Evolutionary conservation across 2,888 invertebrate genomes (phyloP), one percentile per base, ranked within the genome.

Genomic region (Mechanitis mazaeus): DNA sequence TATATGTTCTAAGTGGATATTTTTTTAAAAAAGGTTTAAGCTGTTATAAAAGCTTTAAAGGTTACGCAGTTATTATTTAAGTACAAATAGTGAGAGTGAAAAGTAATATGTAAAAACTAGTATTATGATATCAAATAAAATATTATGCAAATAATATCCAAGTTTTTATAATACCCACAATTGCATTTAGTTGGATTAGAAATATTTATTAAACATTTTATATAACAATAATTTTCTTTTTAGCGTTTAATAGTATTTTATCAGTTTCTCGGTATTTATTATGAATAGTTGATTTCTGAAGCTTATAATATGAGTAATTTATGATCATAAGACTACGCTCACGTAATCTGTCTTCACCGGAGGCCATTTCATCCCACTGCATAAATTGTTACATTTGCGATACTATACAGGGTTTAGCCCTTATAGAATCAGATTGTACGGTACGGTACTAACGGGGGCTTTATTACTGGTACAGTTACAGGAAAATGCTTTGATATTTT

Each of bases 261-360:
- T 50, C 11, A 31, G 31, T 50, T 50, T 50, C 20, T 28, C 31
- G 3, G 31, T 50, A 31, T 55, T 55, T 28, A 60, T n/a, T 33
- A 55, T 58, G 60, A 64, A 62, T 62, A 60, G 54, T 58, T 54
- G 46, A 60, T 60, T 54, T 63, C 60, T 54, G 50, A 64, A 75
- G 76, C 74, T 75, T 77, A 76, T 76, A 77, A 75, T 75, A 69
- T 71, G 69, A 70, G 75, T 80, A 85, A 87, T 87, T 87, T 87
- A 87, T 87, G 81, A 74, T 74, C 71, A 75, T 80, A 83, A 83
- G 84, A 86, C 86, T 85, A 83, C 75, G 72, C 69, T 65, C 60
- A 67, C 74, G 76, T 81, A 81, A 85, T 81, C 80, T 79, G 74
- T 75, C 68, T 71, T 71, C 68, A 61, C 66, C 68, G 56, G 60